A percentile compares a stretch with the other conserved stretches of the same genome.
phyloP scores from a whole-genome alignment of 2,797 vertebrate genomes.

The Sebastes itinus region DNA sequence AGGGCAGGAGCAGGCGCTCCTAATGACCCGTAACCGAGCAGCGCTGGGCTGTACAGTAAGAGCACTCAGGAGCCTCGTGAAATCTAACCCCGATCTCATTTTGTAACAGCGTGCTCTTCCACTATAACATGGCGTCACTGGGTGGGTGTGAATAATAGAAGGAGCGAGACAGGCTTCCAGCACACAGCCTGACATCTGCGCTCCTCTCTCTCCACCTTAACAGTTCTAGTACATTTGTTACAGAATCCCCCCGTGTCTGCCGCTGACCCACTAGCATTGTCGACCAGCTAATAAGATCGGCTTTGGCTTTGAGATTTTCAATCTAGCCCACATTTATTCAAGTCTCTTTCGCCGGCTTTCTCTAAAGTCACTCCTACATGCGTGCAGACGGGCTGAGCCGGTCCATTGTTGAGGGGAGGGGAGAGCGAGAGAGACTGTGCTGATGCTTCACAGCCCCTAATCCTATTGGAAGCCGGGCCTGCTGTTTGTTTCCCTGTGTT shows the following conservation, averaged over 20 bases:
- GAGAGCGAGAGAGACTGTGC: slow-evolving; percentile 29
- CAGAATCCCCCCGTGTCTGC: slow-evolving; percentile 3
- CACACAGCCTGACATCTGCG: neutral
- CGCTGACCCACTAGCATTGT: slow-evolving; percentile 33
- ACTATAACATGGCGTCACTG: slow-evolving; percentile 43
- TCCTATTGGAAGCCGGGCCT: slow-evolving; percentile 71
- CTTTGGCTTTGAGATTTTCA: slow-evolving; percentile 38
- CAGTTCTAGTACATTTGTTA: slow-evolving; percentile 20
- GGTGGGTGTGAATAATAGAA: slow-evolving; percentile 51
- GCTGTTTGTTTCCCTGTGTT: slow-evolving; percentile 70
- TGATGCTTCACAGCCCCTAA: slow-evolving; percentile 66
- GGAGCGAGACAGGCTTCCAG: neutral
- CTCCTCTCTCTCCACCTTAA: neutral
- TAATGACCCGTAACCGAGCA: slow-evolving; percentile 70
- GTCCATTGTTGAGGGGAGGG: slow-evolving; percentile 31
- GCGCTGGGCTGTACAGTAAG: slow-evolving; percentile 52
- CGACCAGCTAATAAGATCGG: slow-evolving; percentile 42
- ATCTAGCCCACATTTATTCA: slow-evolving; percentile 25
- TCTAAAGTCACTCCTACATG: slow-evolving; percentile 51
- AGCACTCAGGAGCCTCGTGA: slow-evolving; percentile 65
- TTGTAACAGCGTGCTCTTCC: slow-evolving; percentile 55
- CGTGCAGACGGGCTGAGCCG: slow-evolving; percentile 34
- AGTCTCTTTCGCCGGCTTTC: slow-evolving; percentile 28
- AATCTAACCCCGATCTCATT: slow-evolving; percentile 66
- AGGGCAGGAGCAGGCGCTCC: slow-evolving; percentile 54